Percentiles rank a stretch among this genome's conserved stretches.
These are phyloP conservation scores for Brienomyrus brachyistius DNA, from an alignment of 2,113 vertebrate genomes.

Conservation along the genomic window DNA sequence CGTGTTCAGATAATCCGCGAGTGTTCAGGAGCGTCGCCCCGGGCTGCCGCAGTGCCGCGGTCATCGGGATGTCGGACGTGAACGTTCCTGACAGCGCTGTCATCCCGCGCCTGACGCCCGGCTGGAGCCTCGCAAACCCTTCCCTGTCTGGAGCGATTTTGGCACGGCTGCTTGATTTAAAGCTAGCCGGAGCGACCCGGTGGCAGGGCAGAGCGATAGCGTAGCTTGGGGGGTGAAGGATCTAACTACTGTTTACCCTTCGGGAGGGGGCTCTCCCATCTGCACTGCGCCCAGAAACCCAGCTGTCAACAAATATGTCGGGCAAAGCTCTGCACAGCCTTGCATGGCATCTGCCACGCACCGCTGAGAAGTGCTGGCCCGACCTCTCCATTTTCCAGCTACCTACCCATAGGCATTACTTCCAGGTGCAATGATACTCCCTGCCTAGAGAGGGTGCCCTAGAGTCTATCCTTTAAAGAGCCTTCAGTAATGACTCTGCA, in stretches of 20 bases:
- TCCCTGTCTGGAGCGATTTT: neutral
- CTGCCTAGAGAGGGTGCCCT: neutral
- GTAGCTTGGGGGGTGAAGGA: neutral
- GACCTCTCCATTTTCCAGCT: neutral
- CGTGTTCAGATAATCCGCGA: neutral
- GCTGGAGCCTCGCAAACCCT: neutral
- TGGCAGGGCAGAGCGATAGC: neutral
- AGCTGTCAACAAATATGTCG: conserved; percentile 12
- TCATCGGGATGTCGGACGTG: neutral
- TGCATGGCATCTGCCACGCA: neutral
- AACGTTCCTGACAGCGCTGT: neutral
- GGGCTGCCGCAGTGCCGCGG: neutral
- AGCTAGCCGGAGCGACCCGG: neutral
- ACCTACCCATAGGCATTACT: neutral
- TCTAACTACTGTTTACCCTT: conserved; percentile 13
- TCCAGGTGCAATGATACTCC: neutral
- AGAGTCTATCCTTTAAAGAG: neutral
- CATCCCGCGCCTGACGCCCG: neutral
- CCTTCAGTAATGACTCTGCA: neutral
- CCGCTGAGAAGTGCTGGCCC: neutral
- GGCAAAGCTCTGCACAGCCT: neutral
- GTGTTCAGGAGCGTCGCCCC: neutral
- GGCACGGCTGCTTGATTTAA: neutral
- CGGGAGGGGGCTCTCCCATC: conserved; percentile 5
- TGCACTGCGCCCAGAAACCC: conserved; percentile 5